Conservation (phyloP, 2,888 invertebrate genomes). For the Mesoligia furuncula region DNA sequence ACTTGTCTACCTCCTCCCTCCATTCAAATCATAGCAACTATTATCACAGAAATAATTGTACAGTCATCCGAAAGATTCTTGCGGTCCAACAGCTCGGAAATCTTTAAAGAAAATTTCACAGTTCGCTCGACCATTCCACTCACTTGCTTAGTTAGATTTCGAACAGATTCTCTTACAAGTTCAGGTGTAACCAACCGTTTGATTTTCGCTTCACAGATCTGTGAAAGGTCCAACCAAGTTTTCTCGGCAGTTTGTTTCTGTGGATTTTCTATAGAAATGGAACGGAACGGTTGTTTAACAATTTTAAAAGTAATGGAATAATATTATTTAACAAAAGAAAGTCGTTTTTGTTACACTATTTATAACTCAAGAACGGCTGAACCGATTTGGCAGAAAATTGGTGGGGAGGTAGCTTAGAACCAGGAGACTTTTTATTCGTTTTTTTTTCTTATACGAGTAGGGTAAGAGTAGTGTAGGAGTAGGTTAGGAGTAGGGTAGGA, state of each 20-base stretch:
- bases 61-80: slow-evolving; percentile 44
- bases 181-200: slow-evolving; percentile 36
- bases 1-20: background rate
- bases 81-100: slow-evolving; percentile 49
- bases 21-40: slow-evolving; percentile 7
- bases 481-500: too few species aligned
- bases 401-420: too few species aligned
- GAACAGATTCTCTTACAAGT: slow-evolving; percentile 48
- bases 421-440: too few species aligned
- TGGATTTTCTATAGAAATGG: background rate
- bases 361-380: too few species aligned
- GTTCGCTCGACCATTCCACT: slow-evolving; percentile 35
- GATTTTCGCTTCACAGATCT: slow-evolving; percentile 46
- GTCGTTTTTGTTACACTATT: too few species aligned
- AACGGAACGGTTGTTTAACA: too few species aligned
- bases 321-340: too few species aligned
- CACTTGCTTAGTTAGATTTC: slow-evolving; percentile 50
- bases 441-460: too few species aligned
- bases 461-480: too few species aligned
- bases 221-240: slow-evolving; percentile 29
- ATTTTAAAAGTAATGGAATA: too few species aligned
- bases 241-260: slow-evolving; percentile 3
- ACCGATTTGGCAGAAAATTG: too few species aligned
- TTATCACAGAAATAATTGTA: slow-evolving; percentile 36
- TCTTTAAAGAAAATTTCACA: slow-evolving; percentile 65